Conservation (phyloP, 2,888 invertebrate genomes). For the Andricus curvator region DNA sequence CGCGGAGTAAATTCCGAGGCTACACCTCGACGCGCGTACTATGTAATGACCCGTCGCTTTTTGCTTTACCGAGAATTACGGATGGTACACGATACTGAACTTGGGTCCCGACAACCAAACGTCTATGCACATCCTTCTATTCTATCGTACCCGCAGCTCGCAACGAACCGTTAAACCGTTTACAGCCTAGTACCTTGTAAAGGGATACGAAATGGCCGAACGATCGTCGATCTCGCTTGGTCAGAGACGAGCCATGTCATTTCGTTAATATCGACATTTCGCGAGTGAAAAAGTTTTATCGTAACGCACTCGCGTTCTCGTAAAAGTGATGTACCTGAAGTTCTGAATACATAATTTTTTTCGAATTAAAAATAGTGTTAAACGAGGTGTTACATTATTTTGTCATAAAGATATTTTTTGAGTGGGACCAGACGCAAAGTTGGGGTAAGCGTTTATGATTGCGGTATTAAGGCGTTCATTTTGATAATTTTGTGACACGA, state of each 20-base stretch:
- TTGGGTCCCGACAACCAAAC: constrained; percentile 27
- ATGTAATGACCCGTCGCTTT: constrained; percentile 44
- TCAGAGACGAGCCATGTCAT: constrained; percentile 15
- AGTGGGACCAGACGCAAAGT: no score
- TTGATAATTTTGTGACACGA: no score
- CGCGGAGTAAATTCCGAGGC: constrained; percentile 42
- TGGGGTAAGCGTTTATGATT: no score
- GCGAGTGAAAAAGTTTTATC: background rate
- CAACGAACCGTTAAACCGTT: constrained; percentile 66
- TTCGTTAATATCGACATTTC: constrained; percentile 17
- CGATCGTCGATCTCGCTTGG: constrained; percentile 12
- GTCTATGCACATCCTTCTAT: constrained; percentile 24
- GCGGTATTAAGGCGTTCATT: no score
- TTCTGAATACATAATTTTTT: no score
- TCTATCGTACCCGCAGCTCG: constrained; percentile 52
- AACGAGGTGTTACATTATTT: no score
- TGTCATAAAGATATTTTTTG: no score
- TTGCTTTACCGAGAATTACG: constrained; percentile 39
- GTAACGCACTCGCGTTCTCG: background rate
- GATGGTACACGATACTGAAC: constrained; percentile 27
- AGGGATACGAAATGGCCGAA: constrained; percentile 16
- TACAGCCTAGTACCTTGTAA: constrained; percentile 62
- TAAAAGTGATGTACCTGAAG: no score
- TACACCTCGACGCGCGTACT: constrained; percentile 42
- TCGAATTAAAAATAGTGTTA: no score